These are phyloP conservation scores for Colaptes auratus DNA, from an alignment of 2,113 vertebrate species.

Conservation along the genomic window DNA sequence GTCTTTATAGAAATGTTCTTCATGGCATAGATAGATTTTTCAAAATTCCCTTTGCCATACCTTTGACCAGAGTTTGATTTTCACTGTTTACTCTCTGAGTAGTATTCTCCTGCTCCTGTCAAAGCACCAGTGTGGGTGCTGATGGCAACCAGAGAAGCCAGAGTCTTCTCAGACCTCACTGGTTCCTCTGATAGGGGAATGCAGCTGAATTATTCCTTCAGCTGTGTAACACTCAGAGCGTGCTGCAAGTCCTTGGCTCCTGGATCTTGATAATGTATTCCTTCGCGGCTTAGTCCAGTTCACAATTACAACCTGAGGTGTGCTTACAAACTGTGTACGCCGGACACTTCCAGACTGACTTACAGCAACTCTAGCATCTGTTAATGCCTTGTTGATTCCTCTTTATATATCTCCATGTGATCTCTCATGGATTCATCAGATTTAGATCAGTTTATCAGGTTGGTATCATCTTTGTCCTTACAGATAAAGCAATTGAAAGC, in stretches of 20 bases:
- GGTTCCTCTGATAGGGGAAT: background rate
- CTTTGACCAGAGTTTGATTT: background rate
- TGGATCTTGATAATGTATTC: background rate
- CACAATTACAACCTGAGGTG: background rate
- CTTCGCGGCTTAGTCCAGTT: background rate
- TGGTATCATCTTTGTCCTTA: background rate
- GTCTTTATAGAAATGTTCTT: background rate
- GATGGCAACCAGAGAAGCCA: background rate
- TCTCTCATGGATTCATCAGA: background rate
- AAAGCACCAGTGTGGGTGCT: background rate
- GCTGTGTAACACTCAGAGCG: background rate
- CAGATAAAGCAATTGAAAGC: background rate
- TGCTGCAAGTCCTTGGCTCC: background rate
- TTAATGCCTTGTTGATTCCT: constrained; percentile 6
- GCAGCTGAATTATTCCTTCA: background rate
- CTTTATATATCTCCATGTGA: background rate
- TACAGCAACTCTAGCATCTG: background rate
- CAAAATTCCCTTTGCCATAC: background rate
- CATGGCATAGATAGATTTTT: background rate
- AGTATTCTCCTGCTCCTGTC: background rate
- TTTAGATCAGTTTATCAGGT: background rate
- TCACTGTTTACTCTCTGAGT: background rate
- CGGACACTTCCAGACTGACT: background rate
- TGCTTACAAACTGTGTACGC: background rate
- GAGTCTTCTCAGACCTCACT: background rate